phyloP scores from a whole-genome alignment of 2,113 vertebrate genomes.

The Anolis carolinensis region DNA sequence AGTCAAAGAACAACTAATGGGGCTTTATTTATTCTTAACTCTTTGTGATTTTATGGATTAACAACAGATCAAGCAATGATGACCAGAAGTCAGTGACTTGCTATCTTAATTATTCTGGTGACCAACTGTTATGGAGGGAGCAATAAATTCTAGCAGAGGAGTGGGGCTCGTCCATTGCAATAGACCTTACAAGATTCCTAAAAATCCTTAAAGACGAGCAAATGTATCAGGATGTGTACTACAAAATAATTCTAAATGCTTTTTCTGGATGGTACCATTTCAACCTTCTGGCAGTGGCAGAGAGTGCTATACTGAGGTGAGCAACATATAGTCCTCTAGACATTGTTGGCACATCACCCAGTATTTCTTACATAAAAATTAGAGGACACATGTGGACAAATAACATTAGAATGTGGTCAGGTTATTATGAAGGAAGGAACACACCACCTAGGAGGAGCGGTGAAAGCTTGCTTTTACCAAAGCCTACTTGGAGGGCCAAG shows the following conservation, averaged over 20 bases:
- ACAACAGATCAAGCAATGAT: neutral
- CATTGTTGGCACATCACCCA: too few species aligned
- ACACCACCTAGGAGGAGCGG: too few species aligned
- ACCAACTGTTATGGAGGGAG: neutral
- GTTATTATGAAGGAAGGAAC: too few species aligned
- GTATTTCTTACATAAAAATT: too few species aligned
- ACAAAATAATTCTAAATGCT: neutral
- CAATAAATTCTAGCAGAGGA: neutral
- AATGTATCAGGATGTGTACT: neutral
- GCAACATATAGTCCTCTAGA: too few species aligned
- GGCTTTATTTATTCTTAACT: neutral
- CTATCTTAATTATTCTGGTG: neutral
- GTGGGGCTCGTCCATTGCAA: neutral
- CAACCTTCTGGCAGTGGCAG: too few species aligned
- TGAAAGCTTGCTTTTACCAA: too few species aligned
- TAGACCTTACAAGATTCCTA: neutral
- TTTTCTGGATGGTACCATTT: too few species aligned
- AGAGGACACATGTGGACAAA: too few species aligned
- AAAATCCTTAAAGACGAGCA: neutral
- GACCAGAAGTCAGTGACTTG: neutral
- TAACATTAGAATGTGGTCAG: too few species aligned
- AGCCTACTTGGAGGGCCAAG: too few species aligned
- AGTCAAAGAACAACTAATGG: neutral
- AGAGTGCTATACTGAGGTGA: too few species aligned
- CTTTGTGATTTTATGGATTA: constrained; percentile 8